These are phyloP conservation scores for Macrostomum cliftonense DNA, from an alignment of 2,888 invertebrate genomes.

Conservation along the genomic window DNA sequence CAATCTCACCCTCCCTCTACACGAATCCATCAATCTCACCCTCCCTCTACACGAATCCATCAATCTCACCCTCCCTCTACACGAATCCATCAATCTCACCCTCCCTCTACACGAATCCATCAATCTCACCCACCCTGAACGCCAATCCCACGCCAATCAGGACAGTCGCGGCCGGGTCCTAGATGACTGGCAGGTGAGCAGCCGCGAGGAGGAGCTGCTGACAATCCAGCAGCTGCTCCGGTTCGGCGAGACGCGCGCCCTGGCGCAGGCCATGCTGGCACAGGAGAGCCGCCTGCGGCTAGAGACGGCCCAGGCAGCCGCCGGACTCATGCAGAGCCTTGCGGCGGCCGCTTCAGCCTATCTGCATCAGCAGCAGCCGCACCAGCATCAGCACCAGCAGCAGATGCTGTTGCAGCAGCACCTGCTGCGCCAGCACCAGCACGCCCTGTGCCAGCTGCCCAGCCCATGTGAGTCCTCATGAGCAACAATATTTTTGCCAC, in stretches of 20 bases:
- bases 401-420: slow-evolving; percentile 8
- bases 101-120: not conserved
- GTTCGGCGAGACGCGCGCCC: slow-evolving; percentile 67
- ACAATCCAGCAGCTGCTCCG: slow-evolving; percentile 75
- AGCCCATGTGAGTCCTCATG: not conserved
- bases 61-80: too few species aligned
- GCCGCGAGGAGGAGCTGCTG: slow-evolving; percentile 68
- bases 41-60: not conserved
- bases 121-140: not conserved
- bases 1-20: too few species aligned
- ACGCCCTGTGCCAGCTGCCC: not conserved
- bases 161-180: slow-evolving; percentile 61
- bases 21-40: not conserved
- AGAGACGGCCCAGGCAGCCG: too few species aligned
- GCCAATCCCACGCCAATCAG: slow-evolving; percentile 39
- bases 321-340: too few species aligned
- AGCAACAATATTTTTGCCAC: not conserved
- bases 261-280: slow-evolving; percentile 49
- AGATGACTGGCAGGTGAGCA: slow-evolving; percentile 71
- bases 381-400: too few species aligned
- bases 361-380: slow-evolving; percentile 2
- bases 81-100: not conserved
- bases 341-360: too few species aligned
- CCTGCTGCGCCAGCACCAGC: slow-evolving; percentile 6
- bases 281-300: slow-evolving; percentile 20